These are phyloP conservation scores for Diarsia rubi DNA, from an alignment of 2,888 invertebrate genomes.

Conservation along the genomic window DNA sequence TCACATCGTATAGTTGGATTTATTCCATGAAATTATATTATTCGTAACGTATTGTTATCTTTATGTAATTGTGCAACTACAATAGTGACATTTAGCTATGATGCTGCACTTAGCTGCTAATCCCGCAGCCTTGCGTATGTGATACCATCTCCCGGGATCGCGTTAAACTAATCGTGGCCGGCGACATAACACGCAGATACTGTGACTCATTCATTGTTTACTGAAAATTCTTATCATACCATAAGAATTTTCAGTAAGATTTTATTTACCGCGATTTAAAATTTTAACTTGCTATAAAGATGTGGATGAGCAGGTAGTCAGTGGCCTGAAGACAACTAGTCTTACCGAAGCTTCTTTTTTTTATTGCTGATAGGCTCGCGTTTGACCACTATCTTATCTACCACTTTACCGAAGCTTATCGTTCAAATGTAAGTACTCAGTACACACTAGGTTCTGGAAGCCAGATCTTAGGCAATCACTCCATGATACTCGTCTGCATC, in stretches of 20 bases:
- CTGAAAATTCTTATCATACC: too few species aligned
- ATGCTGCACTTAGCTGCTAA: slow-evolving; percentile 39
- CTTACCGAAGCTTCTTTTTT: too few species aligned
- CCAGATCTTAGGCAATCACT: too few species aligned
- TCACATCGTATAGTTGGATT: background rate
- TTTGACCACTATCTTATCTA: too few species aligned
- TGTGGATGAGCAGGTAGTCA: background rate
- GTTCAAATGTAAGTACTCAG: too few species aligned
- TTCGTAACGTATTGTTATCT: background rate
- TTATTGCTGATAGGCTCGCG: too few species aligned
- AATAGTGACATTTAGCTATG: slow-evolving; percentile 7
- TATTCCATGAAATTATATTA: background rate
- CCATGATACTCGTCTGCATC: too few species aligned
- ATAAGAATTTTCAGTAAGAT: slow-evolving; percentile 9
- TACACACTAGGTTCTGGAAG: too few species aligned
- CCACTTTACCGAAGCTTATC: too few species aligned
- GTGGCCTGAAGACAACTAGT: too few species aligned
- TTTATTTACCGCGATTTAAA: background rate
- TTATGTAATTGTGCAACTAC: slow-evolving; percentile 14
- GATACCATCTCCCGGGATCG: slow-evolving; percentile 47
- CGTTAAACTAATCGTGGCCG: background rate
- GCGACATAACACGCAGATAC: slow-evolving; percentile 22
- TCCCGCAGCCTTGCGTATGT: slow-evolving; percentile 34
- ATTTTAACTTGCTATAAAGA: background rate
- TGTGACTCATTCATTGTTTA: slow-evolving; percentile 10